Percentiles rank a stretch among this genome's conserved stretches.
Evolutionary conservation across 2,888 invertebrate genomes (phyloP).

Genomic region (Drosophila mimica): DNA sequence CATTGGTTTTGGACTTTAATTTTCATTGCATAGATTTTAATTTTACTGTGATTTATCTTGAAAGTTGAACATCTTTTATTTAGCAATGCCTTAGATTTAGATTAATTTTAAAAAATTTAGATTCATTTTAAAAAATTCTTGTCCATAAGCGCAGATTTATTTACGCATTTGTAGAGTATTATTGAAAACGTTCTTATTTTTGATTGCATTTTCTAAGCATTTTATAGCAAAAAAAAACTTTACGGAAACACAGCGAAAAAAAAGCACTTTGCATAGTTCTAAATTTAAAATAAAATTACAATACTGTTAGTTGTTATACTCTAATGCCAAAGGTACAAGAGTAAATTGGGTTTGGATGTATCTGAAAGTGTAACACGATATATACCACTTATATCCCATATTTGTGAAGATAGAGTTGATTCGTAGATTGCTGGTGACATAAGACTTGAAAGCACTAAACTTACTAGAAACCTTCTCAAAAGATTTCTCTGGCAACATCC

Average conservation of each 20-base stretch:
- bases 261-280: slow-evolving; percentile 33
- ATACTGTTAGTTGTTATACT: slow-evolving; percentile 1
- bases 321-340: background rate
- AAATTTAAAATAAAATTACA: slow-evolving; percentile 47
- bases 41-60: background rate
- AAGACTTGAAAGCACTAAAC: background rate
- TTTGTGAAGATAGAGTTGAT: background rate
- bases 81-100: background rate
- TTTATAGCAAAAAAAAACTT: slow-evolving; percentile 3
- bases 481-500: background rate
- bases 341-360: background rate
- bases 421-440: background rate
- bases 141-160: background rate
- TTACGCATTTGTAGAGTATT: background rate
- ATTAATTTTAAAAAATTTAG: background rate
- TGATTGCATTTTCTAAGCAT: background rate
- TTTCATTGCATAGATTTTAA: slow-evolving; percentile 7
- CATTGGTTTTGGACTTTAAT: background rate
- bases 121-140: background rate
- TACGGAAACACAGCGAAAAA: slow-evolving; percentile 17
- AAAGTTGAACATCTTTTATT: background rate
- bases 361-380: background rate
- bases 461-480: background rate
- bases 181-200: background rate
- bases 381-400: background rate